These are phyloP conservation scores for Podocnemis expansa DNA, from an alignment of 2,113 vertebrate species.

Conservation along the genomic window DNA sequence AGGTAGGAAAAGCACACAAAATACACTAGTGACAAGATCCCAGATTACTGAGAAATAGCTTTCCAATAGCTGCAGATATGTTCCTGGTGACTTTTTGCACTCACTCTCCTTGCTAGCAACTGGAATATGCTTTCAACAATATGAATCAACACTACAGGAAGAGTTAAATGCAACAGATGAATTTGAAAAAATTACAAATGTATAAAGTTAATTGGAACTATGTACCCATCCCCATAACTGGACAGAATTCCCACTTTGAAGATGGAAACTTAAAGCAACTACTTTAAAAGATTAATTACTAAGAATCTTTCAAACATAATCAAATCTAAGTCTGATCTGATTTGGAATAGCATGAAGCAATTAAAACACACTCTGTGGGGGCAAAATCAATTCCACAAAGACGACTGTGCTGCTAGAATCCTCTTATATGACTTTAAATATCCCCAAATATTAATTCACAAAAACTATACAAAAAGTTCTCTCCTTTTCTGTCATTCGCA, in stretches of 20 bases:
- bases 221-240: slow-evolving; percentile 25
- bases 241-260: slow-evolving; percentile 42
- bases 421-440: slow-evolving; percentile 43
- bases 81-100: neutral
- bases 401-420: neutral
- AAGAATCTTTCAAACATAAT: slow-evolving; percentile 34
- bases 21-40: neutral
- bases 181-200: neutral
- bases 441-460: neutral
- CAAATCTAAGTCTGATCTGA: slow-evolving; percentile 38
- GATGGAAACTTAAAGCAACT: neutral
- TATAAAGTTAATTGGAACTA: slow-evolving; percentile 33
- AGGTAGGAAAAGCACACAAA: neutral
- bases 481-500: neutral
- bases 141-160: neutral
- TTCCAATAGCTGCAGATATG: neutral
- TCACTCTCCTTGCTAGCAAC: neutral
- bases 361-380: slow-evolving; percentile 31
- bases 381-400: neutral
- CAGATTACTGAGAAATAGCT: neutral
- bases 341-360: slow-evolving; percentile 31
- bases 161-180: neutral
- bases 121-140: neutral
- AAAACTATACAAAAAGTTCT: neutral
- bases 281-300: slow-evolving; percentile 38